Evolutionary conservation across 2,797 vertebrate species (phyloP).

Genomic region (Rhincodon typus): DNA sequence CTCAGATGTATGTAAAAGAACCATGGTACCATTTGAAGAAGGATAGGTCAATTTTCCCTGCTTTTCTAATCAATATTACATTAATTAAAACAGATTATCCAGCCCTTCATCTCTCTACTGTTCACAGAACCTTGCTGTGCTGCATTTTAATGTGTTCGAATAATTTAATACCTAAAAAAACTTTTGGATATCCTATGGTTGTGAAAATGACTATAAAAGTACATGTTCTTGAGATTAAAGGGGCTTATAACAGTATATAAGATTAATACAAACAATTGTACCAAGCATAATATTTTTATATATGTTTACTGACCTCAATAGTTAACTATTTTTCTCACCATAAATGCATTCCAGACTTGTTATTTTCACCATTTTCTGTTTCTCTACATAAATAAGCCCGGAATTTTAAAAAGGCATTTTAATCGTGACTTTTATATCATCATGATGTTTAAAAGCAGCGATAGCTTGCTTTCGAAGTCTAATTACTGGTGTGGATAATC

Average conservation of each 20-base stretch:
- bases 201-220: not conserved
- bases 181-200: not conserved
- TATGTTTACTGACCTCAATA: not conserved
- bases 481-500: not conserved
- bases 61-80: not conserved
- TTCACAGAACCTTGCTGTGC: not conserved
- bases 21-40: not conserved
- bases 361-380: not conserved
- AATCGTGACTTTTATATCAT: not conserved
- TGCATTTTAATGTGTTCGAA: not conserved
- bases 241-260: not conserved
- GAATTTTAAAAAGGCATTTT: not conserved
- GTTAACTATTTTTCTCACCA: not conserved
- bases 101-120: not conserved
- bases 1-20: too few relatives aligned
- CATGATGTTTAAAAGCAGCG: not conserved
- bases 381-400: not conserved
- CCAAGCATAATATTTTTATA: not conserved
- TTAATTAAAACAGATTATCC: not conserved
- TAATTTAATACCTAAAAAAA: not conserved
- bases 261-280: not conserved
- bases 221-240: not conserved
- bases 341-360: not conserved
- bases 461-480: not conserved
- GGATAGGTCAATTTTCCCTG: not conserved